Base-by-base conservation (phyloP, 2,888 invertebrate species). In the Caenorhabditis uteleia region DNA sequence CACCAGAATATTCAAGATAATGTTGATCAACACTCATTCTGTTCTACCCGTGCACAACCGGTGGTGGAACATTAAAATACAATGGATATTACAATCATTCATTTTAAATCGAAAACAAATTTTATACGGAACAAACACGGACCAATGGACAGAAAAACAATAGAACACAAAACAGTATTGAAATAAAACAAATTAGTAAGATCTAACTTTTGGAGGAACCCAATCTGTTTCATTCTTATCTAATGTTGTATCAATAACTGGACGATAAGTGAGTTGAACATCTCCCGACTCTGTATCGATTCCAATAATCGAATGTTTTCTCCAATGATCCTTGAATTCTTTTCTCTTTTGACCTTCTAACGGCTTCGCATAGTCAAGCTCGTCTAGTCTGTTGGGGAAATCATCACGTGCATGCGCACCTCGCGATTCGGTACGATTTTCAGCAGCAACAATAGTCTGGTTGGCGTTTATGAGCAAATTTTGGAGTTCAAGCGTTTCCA, bases 331-430 rank as follows among this genome's bases (percentile, higher is more conserved):
- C 46, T 91, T 91, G 42, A 90, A 79, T 0, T 91, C 54, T 78
- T 88, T 88, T 78, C 88, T 86, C 59, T 78, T 83, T 86, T 98
- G 97, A 58, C 91, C 91, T 8, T 91, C 91, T 14, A 91, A 53
- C 0, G 95, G 91, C 83, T 95, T 95, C 77, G 90, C 89, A 85
- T 92, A 98, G 85, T 98, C 95, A 77, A 87, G 90, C 85, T 99
- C 97, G 84, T 98, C 98, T 46, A 90, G 84, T 57, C 95, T 87
- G 0, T 87, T 88, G 85, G 91, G 91, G 86, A 89, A 97, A 86
- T 99, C 98, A 85, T 98, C 97, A n/a, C 97, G 87, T 0, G 97
- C 94, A 84, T 99, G 98, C 12, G 98, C 98, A 3, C 98, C 98
- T 61, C 98, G 89, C 14, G 93, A 93, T 87, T 99, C 98, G 47